Evolutionary conservation across 1,140 invertebrate genomes (phyloP).

Genomic region (Apis cerana): DNA sequence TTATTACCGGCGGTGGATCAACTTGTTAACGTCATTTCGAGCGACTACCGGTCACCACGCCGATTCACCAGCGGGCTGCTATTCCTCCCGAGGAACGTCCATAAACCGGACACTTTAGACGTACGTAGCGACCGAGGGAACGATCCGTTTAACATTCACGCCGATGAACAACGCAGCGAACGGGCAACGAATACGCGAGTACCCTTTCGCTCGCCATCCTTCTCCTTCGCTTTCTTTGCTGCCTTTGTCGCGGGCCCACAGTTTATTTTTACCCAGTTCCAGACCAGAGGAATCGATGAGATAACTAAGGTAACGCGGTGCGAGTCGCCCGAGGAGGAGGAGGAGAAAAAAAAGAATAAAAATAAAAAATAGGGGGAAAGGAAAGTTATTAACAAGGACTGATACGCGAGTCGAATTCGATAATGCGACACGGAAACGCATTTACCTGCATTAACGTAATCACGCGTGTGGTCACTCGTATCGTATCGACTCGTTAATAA

Average conservation of each 20-base stretch:
- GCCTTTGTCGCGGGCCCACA: slow-evolving; percentile 19
- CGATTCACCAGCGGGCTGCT: slow-evolving; percentile 40
- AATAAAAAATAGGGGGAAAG: not conserved
- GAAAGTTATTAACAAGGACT: slow-evolving; percentile 20
- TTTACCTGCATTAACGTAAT: slow-evolving; percentile 23
- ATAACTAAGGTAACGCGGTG: slow-evolving; percentile 11
- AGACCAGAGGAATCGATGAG: slow-evolving; percentile 43
- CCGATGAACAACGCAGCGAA: slow-evolving; percentile 43
- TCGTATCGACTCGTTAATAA: not conserved
- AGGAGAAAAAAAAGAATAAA: not conserved
- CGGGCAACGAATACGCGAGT: slow-evolving; percentile 59
- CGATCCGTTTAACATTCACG: slow-evolving; percentile 70
- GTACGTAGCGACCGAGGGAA: slow-evolving; percentile 36
- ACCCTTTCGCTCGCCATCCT: not conserved
- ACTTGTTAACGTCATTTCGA: slow-evolving; percentile 59
- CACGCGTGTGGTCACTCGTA: not conserved
- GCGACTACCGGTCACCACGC: slow-evolving; percentile 60
- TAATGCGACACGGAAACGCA: slow-evolving; percentile 37
- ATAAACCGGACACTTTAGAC: slow-evolving; percentile 75
- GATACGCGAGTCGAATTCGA: slow-evolving; percentile 24
- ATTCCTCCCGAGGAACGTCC: slow-evolving; percentile 68
- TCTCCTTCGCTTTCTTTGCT: not conserved
- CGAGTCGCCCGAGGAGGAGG: too few species aligned
- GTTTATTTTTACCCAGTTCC: slow-evolving; percentile 60
- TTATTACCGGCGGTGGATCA: slow-evolving; percentile 44